Evolutionary conservation across 53 echinoderm and acorn worm genomes (phyloP).

Genomic region (Holothuria scabra): DNA sequence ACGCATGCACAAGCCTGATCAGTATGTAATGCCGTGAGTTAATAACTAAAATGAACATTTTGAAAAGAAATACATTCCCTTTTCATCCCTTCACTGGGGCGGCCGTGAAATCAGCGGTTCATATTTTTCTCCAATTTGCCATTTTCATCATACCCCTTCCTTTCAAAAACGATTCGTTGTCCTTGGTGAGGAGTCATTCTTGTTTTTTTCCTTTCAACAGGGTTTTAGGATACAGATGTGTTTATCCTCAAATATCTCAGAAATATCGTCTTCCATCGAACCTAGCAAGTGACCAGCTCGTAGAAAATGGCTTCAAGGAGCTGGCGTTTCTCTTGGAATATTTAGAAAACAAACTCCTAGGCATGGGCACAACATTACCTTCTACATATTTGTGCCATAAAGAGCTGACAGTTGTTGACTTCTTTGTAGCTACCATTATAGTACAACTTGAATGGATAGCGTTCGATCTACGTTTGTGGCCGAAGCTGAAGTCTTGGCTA

Average conservation of each 20-base stretch:
- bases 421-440: conserved; percentile 60
- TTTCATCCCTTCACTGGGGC: too few species aligned
- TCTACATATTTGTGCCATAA: conserved; percentile 52
- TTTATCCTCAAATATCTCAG: conserved; percentile 70
- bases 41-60: too few species aligned
- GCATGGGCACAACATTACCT: not conserved
- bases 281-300: conserved; percentile 61
- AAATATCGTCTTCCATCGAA: conserved; percentile 57
- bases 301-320: conserved; percentile 64
- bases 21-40: too few species aligned
- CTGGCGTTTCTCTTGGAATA: conserved; percentile 52
- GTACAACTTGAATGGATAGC: conserved; percentile 64
- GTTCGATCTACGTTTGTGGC: conserved; percentile 69
- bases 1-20: too few species aligned
- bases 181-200: not conserved
- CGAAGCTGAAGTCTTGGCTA: conserved; percentile 58
- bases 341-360: conserved; percentile 43
- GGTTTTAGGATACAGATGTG: conserved; percentile 58
- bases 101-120: too few species aligned
- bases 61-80: too few species aligned
- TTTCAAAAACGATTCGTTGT: not conserved
- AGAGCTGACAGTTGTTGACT: conserved; percentile 60
- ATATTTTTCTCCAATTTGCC: too few species aligned
- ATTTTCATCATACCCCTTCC: too few species aligned
- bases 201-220: conserved; percentile 33